Evolutionary conservation across 2,797 vertebrate species (phyloP).

Genomic region (Syncerus caffer): DNA sequence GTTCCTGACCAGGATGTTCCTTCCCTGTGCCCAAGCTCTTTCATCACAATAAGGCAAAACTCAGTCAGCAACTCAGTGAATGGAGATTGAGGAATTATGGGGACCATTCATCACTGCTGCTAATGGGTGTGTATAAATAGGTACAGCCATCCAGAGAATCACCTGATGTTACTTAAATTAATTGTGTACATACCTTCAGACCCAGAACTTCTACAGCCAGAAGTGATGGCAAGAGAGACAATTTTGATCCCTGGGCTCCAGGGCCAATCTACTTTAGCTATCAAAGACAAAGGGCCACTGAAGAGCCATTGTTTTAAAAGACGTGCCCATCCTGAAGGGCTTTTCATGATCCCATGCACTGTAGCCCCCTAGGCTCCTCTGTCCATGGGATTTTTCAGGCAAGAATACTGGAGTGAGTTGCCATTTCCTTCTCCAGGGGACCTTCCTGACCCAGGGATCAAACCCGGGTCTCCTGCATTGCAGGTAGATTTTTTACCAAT

Average conservation of each 20-base stretch:
- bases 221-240: background rate
- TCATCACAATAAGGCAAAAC: background rate
- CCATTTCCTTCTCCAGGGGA: background rate
- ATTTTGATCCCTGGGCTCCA: background rate
- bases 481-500: no score
- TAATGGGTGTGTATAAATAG: rapidly evolving
- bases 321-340: background rate
- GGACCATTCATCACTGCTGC: background rate
- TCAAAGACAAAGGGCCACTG: background rate
- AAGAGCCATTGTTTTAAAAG: background rate
- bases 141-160: background rate
- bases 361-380: background rate
- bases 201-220: background rate
- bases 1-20: background rate
- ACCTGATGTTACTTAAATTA: background rate
- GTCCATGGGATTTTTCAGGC: background rate
- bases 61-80: background rate
- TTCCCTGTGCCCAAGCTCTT: background rate
- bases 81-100: background rate
- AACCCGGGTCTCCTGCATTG: no score
- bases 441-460: no score
- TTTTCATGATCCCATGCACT: background rate
- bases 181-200: background rate
- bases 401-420: background rate
- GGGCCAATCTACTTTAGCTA: background rate